These are phyloP conservation scores for Phasia obesa DNA, from an alignment of 2,888 invertebrate genomes.

Conservation along the genomic window DNA sequence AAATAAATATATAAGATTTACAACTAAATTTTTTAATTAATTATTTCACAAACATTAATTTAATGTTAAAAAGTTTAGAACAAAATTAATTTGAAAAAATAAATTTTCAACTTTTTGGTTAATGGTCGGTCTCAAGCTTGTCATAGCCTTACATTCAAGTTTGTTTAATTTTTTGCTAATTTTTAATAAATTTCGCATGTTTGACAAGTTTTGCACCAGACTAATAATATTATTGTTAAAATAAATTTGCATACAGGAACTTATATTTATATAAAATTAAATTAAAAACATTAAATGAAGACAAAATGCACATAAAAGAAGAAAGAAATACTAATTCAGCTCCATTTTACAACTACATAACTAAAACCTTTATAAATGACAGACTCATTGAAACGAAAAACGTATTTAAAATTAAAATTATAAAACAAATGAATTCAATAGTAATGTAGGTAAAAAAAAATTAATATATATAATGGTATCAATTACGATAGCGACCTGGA, in stretches of 20 bases:
- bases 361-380: slow-evolving; percentile 18
- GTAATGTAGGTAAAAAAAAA: neutral
- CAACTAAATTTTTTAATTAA: slow-evolving; percentile 34
- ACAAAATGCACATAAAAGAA: neutral
- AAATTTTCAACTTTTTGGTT: neutral
- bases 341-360: slow-evolving; percentile 27
- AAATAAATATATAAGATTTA: slow-evolving; percentile 24
- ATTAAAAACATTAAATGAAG: neutral
- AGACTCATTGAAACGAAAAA: neutral
- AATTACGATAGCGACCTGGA: slow-evolving; percentile 75
- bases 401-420: neutral
- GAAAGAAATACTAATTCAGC: neutral
- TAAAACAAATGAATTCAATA: slow-evolving; percentile 18
- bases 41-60: slow-evolving; percentile 29
- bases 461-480: slow-evolving; percentile 24
- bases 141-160: neutral
- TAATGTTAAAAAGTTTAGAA: neutral
- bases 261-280: neutral
- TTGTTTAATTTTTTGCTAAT: neutral
- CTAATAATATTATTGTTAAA: neutral
- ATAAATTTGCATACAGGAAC: neutral
- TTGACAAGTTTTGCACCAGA: neutral
- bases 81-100: neutral
- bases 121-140: neutral
- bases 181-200: neutral